phyloP scores from a whole-genome alignment of 2,888 invertebrate species.

The Scelioninae gen. 1 region DNA sequence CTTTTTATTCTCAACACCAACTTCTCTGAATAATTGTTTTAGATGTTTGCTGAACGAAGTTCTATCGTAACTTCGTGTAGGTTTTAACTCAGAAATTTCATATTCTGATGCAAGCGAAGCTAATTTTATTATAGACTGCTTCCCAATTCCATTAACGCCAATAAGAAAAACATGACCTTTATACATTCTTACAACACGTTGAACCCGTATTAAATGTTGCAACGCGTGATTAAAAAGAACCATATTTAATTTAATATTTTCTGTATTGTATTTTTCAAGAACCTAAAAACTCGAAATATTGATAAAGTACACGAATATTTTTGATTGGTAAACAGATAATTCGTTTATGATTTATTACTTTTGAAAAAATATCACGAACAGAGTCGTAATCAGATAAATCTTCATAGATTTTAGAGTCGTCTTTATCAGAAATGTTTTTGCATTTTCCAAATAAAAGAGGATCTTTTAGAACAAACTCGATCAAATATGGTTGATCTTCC shows the following conservation, averaged over 20 bases:
- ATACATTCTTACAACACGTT: slow-evolving; percentile 92
- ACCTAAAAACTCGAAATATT: slow-evolving; percentile 85
- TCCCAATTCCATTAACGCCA: slow-evolving; percentile 96
- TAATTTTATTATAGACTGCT: slow-evolving; percentile 91
- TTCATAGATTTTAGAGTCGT: slow-evolving; percentile 92
- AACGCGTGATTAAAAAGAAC: slow-evolving; percentile 96
- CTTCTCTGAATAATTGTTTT: slow-evolving; percentile 90
- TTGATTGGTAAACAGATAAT: too few relatives aligned
- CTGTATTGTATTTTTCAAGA: slow-evolving; percentile 93
- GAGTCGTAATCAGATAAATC: slow-evolving; percentile 96
- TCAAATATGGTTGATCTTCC: slow-evolving; percentile 84
- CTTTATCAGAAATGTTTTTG: slow-evolving; percentile 92
- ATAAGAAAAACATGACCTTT: slow-evolving; percentile 93
- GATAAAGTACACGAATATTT: slow-evolving; percentile 16
- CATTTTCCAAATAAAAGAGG: slow-evolving; percentile 95
- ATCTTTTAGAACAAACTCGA: slow-evolving; percentile 90
- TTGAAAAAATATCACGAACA: slow-evolving; percentile 89
- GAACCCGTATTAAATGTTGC: slow-evolving; percentile 94
- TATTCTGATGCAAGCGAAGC: slow-evolving; percentile 94
- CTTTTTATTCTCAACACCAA: slow-evolving; percentile 92
- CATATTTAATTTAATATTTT: slow-evolving; percentile 88
- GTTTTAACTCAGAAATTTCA: slow-evolving; percentile 91
- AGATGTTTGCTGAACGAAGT: slow-evolving; percentile 93
- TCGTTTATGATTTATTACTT: slow-evolving; percentile 11
- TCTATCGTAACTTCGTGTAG: slow-evolving; percentile 94